Evolutionary conservation across 2,888 invertebrate genomes (phyloP).

Genomic region (Rhamnusium bicolor): DNA sequence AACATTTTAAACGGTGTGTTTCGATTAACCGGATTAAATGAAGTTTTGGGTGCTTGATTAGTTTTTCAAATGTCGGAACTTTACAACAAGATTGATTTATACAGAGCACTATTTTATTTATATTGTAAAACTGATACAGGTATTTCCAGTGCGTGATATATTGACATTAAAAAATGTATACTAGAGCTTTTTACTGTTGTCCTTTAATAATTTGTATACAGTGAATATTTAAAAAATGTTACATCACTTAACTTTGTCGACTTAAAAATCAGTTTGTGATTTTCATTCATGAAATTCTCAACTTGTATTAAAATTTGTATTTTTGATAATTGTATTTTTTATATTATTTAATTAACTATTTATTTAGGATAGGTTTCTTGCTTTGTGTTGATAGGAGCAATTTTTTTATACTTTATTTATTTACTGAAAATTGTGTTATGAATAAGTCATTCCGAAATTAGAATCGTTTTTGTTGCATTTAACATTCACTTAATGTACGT

Average conservation of each 20-base stretch:
- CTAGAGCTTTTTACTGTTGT: slow-evolving; percentile 63
- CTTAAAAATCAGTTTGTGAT: slow-evolving; percentile 59
- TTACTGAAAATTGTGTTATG: slow-evolving; percentile 33
- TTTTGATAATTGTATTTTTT: slow-evolving; percentile 67
- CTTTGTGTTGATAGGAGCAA: slow-evolving; percentile 46
- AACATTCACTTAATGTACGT: slow-evolving; percentile 37
- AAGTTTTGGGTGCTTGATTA: slow-evolving; percentile 52
- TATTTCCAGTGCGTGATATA: slow-evolving; percentile 67
- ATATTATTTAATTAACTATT: slow-evolving; percentile 62
- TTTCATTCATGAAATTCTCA: slow-evolving; percentile 51
- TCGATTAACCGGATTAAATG: slow-evolving; percentile 37
- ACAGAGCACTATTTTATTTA: slow-evolving; percentile 33
- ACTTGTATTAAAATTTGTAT: slow-evolving; percentile 62
- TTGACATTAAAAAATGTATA: slow-evolving; percentile 60
- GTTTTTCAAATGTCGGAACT: slow-evolving; percentile 26
- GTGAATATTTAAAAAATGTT: slow-evolving; percentile 33
- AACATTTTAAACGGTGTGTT: slow-evolving; percentile 24
- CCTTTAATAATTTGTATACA: slow-evolving; percentile 53
- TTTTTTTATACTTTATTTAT: slow-evolving; percentile 46
- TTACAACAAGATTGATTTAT: slow-evolving; percentile 27
- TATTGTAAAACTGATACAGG: slow-evolving; percentile 58
- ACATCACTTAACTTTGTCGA: slow-evolving; percentile 59
- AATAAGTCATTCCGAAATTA: slow-evolving; percentile 34
- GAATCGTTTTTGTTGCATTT: slow-evolving; percentile 30
- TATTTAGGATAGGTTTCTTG: slow-evolving; percentile 61